Base-by-base conservation (phyloP, 1,140 invertebrate genomes). In the Campoletis sonorensis region DNA sequence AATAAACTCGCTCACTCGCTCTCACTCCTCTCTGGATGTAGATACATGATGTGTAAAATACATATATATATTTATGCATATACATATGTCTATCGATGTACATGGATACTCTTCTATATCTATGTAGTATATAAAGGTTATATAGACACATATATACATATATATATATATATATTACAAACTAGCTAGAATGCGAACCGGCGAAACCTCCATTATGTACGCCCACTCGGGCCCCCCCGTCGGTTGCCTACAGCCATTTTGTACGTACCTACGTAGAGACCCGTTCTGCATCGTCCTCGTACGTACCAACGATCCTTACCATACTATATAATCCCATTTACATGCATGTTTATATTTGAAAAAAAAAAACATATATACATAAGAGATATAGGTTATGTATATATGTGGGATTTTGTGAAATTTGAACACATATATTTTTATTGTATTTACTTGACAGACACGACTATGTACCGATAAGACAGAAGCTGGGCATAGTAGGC, bases 131-230 rank as follows among this genome's bases (percentile, higher is more conserved):
- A 37, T 37, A 37, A n/a, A n/a, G n/a, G n/a, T n/a, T n/a, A n/a
- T n/a, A n/a, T n/a, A n/a, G n/a, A n/a, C n/a, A n/a, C n/a, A n/a
- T n/a, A n/a, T n/a, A 18, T 26, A 26, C 72, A 68, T 37, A 40
- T 45, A 51, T 68, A 68, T 30, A 30, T 68, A 68, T 68, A 68
- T 27, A 71, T 79, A 77, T 80, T 67, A 73, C 51, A 54, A 70
- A 79, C 73, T 79, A 83, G 75, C 76, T 80, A 83, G 75, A 79
- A 27, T 70, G 64, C 58, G 73, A 88, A 84, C 84, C 84, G 83
- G 87, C 86, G 88, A 88, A 88, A 86, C 87, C 88, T 89, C 90
- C 91, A 91, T 91, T 92, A 91, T 91, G 88, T 90, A 92, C 91
- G 90, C 91, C 91, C 90, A 92, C 90, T 90, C 87, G 79, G 80